Evolutionary conservation across 2,797 vertebrate genomes (phyloP).

Genomic region (Macropus fuliginosus): DNA sequence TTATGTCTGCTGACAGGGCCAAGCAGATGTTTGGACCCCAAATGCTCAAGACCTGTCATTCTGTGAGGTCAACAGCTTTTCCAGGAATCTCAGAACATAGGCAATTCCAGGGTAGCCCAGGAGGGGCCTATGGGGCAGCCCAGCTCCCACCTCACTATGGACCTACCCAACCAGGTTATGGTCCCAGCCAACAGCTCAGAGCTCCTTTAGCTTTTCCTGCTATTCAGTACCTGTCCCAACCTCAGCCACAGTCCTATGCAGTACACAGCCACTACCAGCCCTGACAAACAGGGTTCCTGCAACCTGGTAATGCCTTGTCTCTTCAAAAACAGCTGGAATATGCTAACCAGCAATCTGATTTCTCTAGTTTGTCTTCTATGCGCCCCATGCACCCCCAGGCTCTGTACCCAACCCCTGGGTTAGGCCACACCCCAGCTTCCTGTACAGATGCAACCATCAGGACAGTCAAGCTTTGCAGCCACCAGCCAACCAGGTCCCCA

Average conservation of each 20-base stretch:
- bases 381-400: constrained; percentile 92
- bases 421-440: constrained; percentile 89
- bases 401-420: constrained; percentile 89
- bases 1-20: no score
- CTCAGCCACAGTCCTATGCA: constrained; percentile 89
- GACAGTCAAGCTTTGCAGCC: constrained; percentile 90
- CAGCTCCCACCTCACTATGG: no score
- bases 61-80: no score
- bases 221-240: constrained; percentile 93
- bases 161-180: no score
- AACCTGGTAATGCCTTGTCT: constrained; percentile 89
- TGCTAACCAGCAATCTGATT: constrained; percentile 94
- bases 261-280: constrained; percentile 92
- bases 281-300: constrained; percentile 92
- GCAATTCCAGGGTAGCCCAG: no score
- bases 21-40: no score
- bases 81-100: no score
- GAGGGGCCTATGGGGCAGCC: no score
- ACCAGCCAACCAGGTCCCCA: constrained; percentile 89
- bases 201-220: constrained; percentile 91
- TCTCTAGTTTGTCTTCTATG: constrained; percentile 91
- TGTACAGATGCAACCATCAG: constrained; percentile 89
- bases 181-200: constrained; percentile 80
- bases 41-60: no score
- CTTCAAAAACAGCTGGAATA: constrained; percentile 96